Evolutionary conservation across 2,113 vertebrate genomes (phyloP).

Genomic region (Sinosuthora webbiana): DNA sequence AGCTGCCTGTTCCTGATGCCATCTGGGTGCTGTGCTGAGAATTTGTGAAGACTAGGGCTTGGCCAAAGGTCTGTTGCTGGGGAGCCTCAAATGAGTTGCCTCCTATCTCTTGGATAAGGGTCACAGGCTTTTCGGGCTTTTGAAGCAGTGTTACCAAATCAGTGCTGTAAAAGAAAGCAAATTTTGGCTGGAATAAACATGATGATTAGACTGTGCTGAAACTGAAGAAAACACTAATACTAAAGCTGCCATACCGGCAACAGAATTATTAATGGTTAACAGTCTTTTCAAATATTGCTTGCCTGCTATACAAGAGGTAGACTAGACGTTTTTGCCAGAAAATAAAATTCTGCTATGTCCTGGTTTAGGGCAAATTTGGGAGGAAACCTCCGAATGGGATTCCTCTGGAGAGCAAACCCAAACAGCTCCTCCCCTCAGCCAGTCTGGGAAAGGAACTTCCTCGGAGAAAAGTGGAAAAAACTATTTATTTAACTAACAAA

Average conservation of each 20-base stretch:
- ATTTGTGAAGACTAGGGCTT: slow-evolving; percentile 96
- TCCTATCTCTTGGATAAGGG: slow-evolving; percentile 72
- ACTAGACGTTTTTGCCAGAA: background rate
- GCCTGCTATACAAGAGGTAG: background rate
- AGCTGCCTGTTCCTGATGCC: slow-evolving; percentile 79
- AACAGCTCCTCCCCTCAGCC: too few species aligned
- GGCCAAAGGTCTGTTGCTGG: slow-evolving; percentile 84
- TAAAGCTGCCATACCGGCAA: background rate
- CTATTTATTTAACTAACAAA: too few species aligned
- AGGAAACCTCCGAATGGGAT: too few species aligned
- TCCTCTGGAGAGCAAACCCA: too few species aligned
- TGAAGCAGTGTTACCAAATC: slow-evolving; percentile 84
- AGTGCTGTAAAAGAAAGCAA: slow-evolving; percentile 72
- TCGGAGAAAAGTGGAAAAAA: too few species aligned
- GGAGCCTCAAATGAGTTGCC: slow-evolving; percentile 76
- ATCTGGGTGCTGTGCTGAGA: slow-evolving; percentile 81
- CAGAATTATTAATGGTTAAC: background rate
- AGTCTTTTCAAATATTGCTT: background rate
- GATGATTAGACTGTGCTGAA: background rate
- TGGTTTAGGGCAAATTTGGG: too few species aligned
- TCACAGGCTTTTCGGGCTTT: slow-evolving; percentile 80
- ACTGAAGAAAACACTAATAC: background rate
- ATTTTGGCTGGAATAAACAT: background rate
- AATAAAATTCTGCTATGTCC: background rate
- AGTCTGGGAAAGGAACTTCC: too few species aligned